Evolutionary conservation across 2,113 vertebrate species (phyloP).

Genomic region (Myrmecophaga tridactyla): DNA sequence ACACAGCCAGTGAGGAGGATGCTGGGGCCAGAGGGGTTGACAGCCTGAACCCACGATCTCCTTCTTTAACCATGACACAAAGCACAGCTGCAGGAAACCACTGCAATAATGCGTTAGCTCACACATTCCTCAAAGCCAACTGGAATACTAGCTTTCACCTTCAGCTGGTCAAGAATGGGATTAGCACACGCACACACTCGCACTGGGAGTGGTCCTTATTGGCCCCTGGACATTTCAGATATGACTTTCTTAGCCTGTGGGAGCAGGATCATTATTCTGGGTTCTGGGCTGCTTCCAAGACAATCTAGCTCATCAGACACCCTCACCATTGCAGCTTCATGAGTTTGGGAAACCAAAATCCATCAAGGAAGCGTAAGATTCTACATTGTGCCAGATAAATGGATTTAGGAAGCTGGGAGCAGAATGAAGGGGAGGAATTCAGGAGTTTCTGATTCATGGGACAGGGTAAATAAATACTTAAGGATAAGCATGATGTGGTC

Average conservation of each 20-base stretch:
- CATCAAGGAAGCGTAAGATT: not conserved
- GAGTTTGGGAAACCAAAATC: not conserved
- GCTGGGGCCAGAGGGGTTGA: not conserved
- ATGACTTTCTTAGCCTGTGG: not conserved
- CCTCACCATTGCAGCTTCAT: not conserved
- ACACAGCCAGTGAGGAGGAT: not conserved
- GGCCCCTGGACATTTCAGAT: not conserved
- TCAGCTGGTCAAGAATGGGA: not conserved
- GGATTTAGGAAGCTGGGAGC: not conserved
- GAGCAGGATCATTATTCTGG: not conserved
- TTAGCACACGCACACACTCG: not conserved
- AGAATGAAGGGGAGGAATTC: not conserved
- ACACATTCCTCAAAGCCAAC: not conserved
- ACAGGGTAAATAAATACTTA: not conserved
- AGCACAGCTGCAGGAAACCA: not conserved
- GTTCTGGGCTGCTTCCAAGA: constrained; percentile 5
- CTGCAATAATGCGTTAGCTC: rapidly evolving
- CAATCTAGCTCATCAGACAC: constrained; percentile 13
- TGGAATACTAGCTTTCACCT: not conserved
- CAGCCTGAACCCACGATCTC: no score
- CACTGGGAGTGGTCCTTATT: not conserved
- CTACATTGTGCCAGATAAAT: not conserved
- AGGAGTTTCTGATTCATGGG: not conserved
- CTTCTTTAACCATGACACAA: not conserved
- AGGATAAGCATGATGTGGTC: not conserved